Conservation (phyloP, 2,113 vertebrate species). For the Lycocorax pyrrhopterus region DNA sequence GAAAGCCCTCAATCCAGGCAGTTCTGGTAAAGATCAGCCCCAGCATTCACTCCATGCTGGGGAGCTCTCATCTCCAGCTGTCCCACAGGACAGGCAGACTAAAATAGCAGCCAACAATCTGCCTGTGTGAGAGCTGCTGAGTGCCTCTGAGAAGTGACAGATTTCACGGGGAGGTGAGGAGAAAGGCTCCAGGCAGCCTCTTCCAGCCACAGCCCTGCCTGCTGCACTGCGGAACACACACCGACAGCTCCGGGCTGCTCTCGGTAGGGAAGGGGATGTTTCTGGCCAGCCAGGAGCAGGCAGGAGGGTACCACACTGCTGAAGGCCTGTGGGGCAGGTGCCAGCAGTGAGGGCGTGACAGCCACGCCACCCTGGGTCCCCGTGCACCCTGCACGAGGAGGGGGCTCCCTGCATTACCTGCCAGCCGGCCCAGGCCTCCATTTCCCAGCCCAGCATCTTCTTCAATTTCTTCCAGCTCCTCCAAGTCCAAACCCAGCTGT, state of each 20-base stretch:
- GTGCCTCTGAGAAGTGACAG: background rate
- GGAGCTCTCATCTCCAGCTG: background rate
- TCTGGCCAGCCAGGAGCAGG: background rate
- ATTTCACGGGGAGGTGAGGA: background rate
- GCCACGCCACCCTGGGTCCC: accelerated
- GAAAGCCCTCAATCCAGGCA: background rate
- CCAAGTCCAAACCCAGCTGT: slow-evolving; percentile 85
- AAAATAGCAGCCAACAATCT: slow-evolving; percentile 21
- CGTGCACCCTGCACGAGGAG: accelerated
- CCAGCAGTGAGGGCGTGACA: background rate
- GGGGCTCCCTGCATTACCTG: slow-evolving; percentile 67
- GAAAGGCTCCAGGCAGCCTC: background rate
- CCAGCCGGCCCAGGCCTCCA: slow-evolving; percentile 84
- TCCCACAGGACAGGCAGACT: background rate
- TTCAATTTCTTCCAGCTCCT: slow-evolving; percentile 88
- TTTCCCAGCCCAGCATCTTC: slow-evolving; percentile 89
- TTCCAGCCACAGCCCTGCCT: background rate
- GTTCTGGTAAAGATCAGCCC: background rate
- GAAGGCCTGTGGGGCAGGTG: background rate
- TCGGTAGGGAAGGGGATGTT: background rate
- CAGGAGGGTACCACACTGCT: background rate
- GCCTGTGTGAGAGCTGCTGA: background rate
- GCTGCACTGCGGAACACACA: background rate
- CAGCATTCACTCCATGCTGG: accelerated
- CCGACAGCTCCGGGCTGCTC: background rate